phyloP scores from a whole-genome alignment of 2,113 vertebrate species.

The Beaufortia kweichowensis region DNA sequence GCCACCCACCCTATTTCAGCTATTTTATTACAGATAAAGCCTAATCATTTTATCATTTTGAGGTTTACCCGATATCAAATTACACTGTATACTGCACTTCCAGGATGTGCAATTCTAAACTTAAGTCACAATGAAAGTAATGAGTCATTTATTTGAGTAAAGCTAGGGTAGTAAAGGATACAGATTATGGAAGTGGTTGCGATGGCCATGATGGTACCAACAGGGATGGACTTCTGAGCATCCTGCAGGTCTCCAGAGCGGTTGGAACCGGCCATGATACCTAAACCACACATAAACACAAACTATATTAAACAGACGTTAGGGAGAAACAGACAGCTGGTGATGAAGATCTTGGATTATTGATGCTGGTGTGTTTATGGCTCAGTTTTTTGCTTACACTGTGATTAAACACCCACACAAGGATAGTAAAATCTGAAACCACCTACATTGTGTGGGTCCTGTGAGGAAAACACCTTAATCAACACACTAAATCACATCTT shows the following conservation, averaged over 20 bases:
- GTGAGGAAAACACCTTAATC: no score
- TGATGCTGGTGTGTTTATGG: not conserved
- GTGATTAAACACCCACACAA: not conserved
- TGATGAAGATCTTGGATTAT: not conserved
- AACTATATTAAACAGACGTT: not conserved
- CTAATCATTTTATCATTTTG: not conserved
- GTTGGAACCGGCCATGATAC: conserved; percentile 91
- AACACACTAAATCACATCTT: no score
- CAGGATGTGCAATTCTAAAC: not conserved
- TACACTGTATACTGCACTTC: conserved; percentile 1
- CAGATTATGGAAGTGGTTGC: conserved; percentile 85
- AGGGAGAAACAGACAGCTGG: not conserved
- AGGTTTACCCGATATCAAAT: not conserved
- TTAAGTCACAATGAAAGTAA: not conserved
- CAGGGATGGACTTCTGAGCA: conserved; percentile 88
- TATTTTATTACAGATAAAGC: not conserved
- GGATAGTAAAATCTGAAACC: no score
- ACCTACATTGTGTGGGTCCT: no score
- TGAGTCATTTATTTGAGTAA: not conserved
- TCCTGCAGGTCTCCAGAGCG: conserved; percentile 86
- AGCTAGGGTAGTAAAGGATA: conserved; percentile 75
- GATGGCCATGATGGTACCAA: conserved; percentile 86
- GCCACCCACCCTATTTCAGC: not conserved
- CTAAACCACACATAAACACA: conserved; percentile 61
- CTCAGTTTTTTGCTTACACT: not conserved